phyloP scores from a whole-genome alignment of 2,113 vertebrate species.

The Cyanoliseus patagonus region DNA sequence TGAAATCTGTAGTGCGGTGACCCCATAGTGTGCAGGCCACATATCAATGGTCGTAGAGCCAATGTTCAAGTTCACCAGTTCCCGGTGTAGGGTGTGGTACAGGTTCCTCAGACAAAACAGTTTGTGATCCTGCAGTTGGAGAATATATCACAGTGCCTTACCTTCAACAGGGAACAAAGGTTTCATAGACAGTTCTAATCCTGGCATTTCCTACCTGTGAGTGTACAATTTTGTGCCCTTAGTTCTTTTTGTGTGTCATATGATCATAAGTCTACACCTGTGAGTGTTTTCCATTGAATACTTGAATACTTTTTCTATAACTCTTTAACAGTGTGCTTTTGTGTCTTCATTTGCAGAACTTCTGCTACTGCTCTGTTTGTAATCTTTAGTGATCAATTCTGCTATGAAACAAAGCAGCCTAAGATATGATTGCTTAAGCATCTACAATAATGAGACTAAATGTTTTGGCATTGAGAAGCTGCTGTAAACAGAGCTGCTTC shows the following conservation, averaged over 20 bases:
- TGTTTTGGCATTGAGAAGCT: slow-evolving; percentile 44
- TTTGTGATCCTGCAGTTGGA: background rate
- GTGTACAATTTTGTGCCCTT: background rate
- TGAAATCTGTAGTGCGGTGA: background rate
- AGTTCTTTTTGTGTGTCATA: background rate
- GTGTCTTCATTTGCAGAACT: slow-evolving; percentile 6
- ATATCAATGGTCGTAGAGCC: background rate
- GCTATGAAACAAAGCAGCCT: slow-evolving; percentile 42
- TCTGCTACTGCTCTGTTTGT: background rate
- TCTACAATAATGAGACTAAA: slow-evolving; percentile 54
- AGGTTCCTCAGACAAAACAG: background rate
- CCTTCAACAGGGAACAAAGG: background rate
- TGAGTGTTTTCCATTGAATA: background rate
- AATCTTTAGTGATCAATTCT: slow-evolving; percentile 40
- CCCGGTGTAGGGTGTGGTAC: background rate
- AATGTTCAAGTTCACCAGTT: background rate
- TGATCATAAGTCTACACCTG: background rate
- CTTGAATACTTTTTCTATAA: background rate
- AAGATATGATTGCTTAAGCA: slow-evolving; percentile 44
- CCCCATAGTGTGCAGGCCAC: background rate
- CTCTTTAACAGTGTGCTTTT: slow-evolving; percentile 21
- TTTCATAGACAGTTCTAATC: background rate
- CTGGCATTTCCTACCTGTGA: background rate
- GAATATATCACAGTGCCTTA: background rate
- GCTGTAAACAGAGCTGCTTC: slow-evolving; percentile 43